These are phyloP conservation scores for Pristionchus maxplancki DNA, from an alignment of 2,888 invertebrate species.

Conservation along the genomic window DNA sequence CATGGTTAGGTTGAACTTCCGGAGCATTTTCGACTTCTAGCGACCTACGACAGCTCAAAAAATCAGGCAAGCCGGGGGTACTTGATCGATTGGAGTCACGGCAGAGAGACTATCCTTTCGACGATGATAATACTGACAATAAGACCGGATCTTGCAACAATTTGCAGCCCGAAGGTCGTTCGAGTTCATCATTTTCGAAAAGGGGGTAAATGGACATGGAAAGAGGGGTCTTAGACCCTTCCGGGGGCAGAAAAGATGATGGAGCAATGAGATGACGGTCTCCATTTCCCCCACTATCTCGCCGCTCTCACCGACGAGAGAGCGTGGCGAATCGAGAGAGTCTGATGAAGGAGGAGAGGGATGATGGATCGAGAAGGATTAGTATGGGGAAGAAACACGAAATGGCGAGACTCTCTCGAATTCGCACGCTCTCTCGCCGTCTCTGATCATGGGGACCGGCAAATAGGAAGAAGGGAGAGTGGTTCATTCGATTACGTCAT, in stretches of 20 bases:
- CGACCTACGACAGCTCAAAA: too few species aligned
- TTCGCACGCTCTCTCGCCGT: background rate
- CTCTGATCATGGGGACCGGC: background rate
- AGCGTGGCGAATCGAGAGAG: background rate
- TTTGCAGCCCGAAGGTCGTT: too few species aligned
- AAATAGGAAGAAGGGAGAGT: background rate
- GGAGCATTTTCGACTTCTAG: background rate
- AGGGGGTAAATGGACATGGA: background rate
- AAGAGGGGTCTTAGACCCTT: background rate
- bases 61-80: too few species aligned
- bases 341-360: background rate
- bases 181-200: background rate
- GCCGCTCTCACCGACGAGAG: too few species aligned
- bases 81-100: too few species aligned
- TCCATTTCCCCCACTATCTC: too few species aligned
- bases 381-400: constrained; percentile 8
- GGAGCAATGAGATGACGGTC: background rate
- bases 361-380: constrained; percentile 28
- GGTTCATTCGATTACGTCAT: constrained; percentile 29
- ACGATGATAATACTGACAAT: too few species aligned
- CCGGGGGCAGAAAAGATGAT: background rate
- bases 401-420: background rate
- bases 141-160: too few species aligned
- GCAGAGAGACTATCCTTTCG: too few species aligned
- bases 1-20: background rate